Percentiles rank a stretch among this genome's conserved stretches.
These are phyloP conservation scores for Schizopygopsis malacanthus DNA, from an alignment of 2,797 vertebrate species.

Conservation along the genomic window DNA sequence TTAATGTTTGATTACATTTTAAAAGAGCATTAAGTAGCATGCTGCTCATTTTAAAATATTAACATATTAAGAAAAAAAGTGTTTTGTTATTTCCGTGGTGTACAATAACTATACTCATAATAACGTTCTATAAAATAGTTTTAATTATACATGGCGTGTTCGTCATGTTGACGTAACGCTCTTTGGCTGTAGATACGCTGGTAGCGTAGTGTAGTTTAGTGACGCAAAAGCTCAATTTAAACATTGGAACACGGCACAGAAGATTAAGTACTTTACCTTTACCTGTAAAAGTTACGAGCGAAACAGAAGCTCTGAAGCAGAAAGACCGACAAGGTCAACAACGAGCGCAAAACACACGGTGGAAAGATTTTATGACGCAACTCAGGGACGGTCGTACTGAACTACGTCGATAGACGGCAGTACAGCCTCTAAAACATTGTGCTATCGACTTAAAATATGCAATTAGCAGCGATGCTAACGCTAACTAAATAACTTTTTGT, in stretches of 20 bases:
- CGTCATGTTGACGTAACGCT: background rate
- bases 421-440: background rate
- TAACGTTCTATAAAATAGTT: background rate
- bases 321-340: background rate
- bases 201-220: background rate
- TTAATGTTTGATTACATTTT: background rate
- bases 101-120: background rate
- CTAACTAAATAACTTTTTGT: background rate
- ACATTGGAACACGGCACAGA: background rate
- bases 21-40: background rate
- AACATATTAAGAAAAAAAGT: background rate
- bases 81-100: background rate
- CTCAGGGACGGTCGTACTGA: background rate
- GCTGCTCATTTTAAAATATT: background rate
- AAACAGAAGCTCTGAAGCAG: no score
- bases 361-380: background rate
- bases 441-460: background rate
- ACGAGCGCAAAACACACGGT: background rate
- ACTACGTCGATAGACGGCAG: constrained; percentile 6
- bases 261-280: background rate
- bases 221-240: background rate
- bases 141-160: background rate
- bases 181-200: background rate
- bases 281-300: background rate
- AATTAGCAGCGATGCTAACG: background rate